Conservation (phyloP, 2,113 vertebrate species). For the Seriola quinqueradiata region DNA sequence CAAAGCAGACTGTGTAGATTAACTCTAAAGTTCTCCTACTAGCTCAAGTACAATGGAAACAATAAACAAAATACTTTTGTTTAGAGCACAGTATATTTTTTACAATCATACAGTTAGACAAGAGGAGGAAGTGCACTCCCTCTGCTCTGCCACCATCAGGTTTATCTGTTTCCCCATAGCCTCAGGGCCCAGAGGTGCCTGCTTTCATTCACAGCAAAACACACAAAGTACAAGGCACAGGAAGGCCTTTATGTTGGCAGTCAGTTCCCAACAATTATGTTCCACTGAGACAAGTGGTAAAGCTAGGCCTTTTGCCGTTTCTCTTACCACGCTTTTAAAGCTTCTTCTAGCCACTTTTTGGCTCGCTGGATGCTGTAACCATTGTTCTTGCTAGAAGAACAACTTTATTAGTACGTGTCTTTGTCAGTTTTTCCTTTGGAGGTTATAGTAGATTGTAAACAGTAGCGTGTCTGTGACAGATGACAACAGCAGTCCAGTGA, state of each 20-base stretch:
- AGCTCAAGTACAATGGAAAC: neutral
- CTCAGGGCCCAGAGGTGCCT: conserved; percentile 29
- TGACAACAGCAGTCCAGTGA: conserved; percentile 18
- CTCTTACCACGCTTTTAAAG: neutral
- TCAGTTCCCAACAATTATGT: neutral
- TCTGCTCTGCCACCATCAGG: neutral
- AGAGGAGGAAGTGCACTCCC: conserved; percentile 21
- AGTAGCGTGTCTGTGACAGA: conserved; percentile 26
- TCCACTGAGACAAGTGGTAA: neutral
- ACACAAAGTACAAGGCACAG: conserved; percentile 38
- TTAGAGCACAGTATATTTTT: neutral
- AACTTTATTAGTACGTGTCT: neutral
- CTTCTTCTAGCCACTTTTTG: neutral
- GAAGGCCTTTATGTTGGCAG: conserved; percentile 23
- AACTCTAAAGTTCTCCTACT: neutral
- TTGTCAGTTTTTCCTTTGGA: conserved; percentile 4
- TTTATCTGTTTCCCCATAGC: conserved; percentile 15
- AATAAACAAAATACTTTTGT: neutral
- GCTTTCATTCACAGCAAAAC: conserved; percentile 27
- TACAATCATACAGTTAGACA: neutral
- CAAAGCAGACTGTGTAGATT: neutral
- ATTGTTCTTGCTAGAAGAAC: neutral
- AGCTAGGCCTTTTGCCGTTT: neutral
- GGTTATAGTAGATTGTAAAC: conserved; percentile 39
- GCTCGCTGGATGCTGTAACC: neutral